Evolutionary conservation across 1,140 invertebrate species (phyloP).

Genomic region (Drosophila micromelanica): DNA sequence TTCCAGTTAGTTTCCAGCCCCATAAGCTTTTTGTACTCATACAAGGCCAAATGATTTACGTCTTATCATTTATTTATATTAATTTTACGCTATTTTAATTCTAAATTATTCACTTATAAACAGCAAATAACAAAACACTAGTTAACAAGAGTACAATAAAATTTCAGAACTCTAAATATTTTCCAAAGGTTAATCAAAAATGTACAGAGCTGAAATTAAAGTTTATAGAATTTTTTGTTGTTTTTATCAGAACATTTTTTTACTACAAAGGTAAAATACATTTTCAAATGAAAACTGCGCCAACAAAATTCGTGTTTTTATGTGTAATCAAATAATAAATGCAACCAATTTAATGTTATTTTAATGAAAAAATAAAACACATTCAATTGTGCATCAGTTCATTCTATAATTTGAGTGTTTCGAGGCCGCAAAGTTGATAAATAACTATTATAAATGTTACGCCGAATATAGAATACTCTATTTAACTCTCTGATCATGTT

Average conservation of each 20-base stretch:
- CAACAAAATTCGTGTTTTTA: background rate
- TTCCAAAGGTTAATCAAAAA: too few species aligned
- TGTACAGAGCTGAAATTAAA: too few species aligned
- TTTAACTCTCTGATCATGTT: background rate
- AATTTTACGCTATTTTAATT: slow-evolving; percentile 5
- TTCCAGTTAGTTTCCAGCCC: too few species aligned
- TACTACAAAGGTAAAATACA: too few species aligned
- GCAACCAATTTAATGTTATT: slow-evolving; percentile 8
- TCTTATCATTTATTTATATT: background rate
- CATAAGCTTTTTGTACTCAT: background rate
- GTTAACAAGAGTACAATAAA: background rate
- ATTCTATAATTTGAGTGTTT: slow-evolving; percentile 22
- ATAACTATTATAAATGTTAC: background rate
- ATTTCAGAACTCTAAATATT: too few species aligned
- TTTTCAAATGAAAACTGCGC: too few species aligned
- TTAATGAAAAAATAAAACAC: slow-evolving; percentile 10
- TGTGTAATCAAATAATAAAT: slow-evolving; percentile 6
- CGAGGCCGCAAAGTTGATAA: slow-evolving; percentile 16
- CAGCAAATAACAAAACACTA: background rate
- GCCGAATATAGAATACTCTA: background rate
- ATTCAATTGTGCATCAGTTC: slow-evolving; percentile 29
- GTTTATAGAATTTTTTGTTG: too few species aligned
- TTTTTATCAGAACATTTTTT: too few species aligned
- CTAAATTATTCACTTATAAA: slow-evolving; percentile 14
- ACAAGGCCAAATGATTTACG: background rate